Percentiles rank a stretch among this genome's conserved stretches.
These are phyloP conservation scores for Oscheius myriophilus DNA, from an alignment of 2,888 invertebrate genomes.

Conservation along the genomic window DNA sequence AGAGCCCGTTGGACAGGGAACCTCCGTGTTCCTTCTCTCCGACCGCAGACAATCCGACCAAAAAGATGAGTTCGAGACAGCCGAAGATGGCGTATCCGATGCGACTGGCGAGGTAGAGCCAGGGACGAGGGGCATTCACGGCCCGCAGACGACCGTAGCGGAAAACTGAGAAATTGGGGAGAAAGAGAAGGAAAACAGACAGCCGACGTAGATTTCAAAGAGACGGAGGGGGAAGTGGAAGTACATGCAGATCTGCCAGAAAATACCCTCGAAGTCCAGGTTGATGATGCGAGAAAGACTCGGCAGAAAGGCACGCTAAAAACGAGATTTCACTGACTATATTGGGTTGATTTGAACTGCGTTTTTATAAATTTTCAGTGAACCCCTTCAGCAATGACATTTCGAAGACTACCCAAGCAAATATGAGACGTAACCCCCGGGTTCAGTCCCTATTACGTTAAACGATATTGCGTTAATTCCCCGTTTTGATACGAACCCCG, in stretches of 20 bases:
- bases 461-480: too few species aligned
- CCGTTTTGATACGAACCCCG: slow-evolving; percentile 52
- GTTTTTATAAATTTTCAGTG: not conserved
- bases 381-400: too few species aligned
- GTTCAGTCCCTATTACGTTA: too few species aligned
- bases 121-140: slow-evolving; percentile 47
- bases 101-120: slow-evolving; percentile 55
- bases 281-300: slow-evolving; percentile 68
- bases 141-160: slow-evolving; percentile 61
- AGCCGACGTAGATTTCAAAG: slow-evolving; percentile 64
- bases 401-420: too few species aligned
- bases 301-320: slow-evolving; percentile 62
- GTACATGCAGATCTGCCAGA: slow-evolving; percentile 66
- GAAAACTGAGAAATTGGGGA: slow-evolving; percentile 44
- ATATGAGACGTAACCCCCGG: too few species aligned
- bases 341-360: not conserved
- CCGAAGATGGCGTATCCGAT: slow-evolving; percentile 62
- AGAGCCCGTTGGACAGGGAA: slow-evolving; percentile 1
- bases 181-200: slow-evolving; percentile 39
- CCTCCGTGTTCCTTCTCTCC: slow-evolving; percentile 64
- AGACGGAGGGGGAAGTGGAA: slow-evolving; percentile 65
- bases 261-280: slow-evolving; percentile 63
- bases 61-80: slow-evolving; percentile 74
- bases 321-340: not conserved
- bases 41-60: slow-evolving; percentile 63